phyloP scores from a whole-genome alignment of 2,888 invertebrate species.

The Philereme transversata region DNA sequence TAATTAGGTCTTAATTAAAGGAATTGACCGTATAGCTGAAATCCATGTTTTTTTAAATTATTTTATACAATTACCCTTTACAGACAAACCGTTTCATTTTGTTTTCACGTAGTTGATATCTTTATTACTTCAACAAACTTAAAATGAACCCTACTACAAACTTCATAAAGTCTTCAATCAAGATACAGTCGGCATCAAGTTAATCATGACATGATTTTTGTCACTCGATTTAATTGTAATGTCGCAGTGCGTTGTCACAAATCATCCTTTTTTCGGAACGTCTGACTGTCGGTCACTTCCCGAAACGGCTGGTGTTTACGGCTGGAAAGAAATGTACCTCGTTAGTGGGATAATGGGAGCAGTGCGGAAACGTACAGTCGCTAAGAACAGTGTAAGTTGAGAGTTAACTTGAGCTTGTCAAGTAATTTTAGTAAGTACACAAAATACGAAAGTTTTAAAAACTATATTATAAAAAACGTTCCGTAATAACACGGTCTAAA shows the following conservation, averaged over 20 bases:
- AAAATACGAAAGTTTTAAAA: too few relatives aligned
- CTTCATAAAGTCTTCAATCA: constrained; percentile 12
- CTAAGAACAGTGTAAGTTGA: constrained; percentile 31
- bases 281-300: constrained; percentile 54
- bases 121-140: constrained; percentile 8
- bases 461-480: too few relatives aligned
- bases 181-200: constrained; percentile 12
- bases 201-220: constrained; percentile 57
- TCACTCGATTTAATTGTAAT: constrained; percentile 75
- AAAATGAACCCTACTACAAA: constrained; percentile 44
- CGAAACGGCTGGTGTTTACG: constrained; percentile 59
- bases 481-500: too few relatives aligned
- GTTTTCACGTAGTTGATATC: constrained; percentile 5
- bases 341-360: constrained; percentile 75
- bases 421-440: not conserved
- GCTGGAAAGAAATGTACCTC: constrained; percentile 70
- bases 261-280: constrained; percentile 76
- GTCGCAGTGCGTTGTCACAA: constrained; percentile 68
- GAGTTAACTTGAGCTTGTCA: constrained; percentile 29
- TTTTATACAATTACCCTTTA: not conserved
- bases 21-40: too few relatives aligned
- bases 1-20: too few relatives aligned
- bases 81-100: constrained; percentile 13
- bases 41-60: too few relatives aligned
- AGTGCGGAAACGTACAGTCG: constrained; percentile 54